Base-by-base conservation (phyloP, 2,797 vertebrate species). In the Spheniscus humboldti region DNA sequence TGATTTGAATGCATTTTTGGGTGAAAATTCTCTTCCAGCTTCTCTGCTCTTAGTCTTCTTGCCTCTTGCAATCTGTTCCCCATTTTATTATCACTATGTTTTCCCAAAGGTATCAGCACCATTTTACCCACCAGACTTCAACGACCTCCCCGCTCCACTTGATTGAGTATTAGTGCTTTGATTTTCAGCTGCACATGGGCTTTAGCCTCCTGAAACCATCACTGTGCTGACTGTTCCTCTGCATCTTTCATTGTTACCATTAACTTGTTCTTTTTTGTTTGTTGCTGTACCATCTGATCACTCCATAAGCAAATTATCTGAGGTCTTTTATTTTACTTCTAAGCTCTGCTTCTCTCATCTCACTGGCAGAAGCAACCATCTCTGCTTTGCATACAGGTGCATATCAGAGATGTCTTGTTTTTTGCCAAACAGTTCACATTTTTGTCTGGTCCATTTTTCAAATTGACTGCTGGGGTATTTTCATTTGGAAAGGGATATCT, bases 71-170 rank as follows among this genome's bases (percentile, higher is more conserved):
- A 13, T 66, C 35, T 75, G 28, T 35, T 75, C 12, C 17, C 13
- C 9, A 8, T 87, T 89, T 80, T 89, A 33, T 59, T 91, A 30
- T 64, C 27, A 9, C 24, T 33, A 24, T 10, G 2, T 77, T 60
- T 96, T 78, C 60, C 57, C 37, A 31, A 52, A 89, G 10, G 18
- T 10, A 35, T 87, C 27, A 47, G 31, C 24, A 59, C 4, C 18
- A 24, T 88, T 91, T 87, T 75, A 64, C 8, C 20, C 63, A 28
- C 8, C 33, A 39, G 41, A 50, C 48, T 87, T 90, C n/a, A 39
- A 15, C 1, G 2, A 35, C 4, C 4, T 2, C 8, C 33, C 20
- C 13, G 10, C 30, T 67, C 30, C 8, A 10, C 24, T 60, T 35
- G 41, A 11, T 6, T 45, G 28, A 45, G 27, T 67, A 17, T 50